A percentile compares a stretch with the other conserved stretches of the same genome.
phyloP scores from a whole-genome alignment of 35 echinoderm and acorn worm genomes.

The Ophiothrix spiculata region DNA sequence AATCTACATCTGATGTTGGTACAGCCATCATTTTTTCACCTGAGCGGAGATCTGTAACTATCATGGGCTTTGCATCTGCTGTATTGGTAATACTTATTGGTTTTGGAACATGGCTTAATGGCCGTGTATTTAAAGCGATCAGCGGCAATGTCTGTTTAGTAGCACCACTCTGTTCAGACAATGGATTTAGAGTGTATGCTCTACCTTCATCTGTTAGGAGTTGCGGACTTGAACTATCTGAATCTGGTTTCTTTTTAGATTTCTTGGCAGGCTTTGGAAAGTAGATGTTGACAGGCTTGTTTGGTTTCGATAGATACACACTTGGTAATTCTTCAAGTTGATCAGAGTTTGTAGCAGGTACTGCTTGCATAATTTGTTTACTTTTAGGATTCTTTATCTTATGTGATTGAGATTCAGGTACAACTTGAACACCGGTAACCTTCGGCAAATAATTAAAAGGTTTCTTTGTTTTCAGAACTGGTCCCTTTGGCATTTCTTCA shows the following conservation, averaged over 20 bases:
- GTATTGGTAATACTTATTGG: background rate
- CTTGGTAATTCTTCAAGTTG: constrained; percentile 5
- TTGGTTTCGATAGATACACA: constrained; percentile 2
- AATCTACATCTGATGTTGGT: background rate
- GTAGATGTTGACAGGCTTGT: constrained; percentile 33
- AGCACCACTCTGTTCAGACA: background rate
- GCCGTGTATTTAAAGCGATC: background rate
- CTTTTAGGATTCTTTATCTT: constrained; percentile 40
- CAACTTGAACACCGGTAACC: background rate
- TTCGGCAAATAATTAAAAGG: background rate
- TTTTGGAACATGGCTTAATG: background rate
- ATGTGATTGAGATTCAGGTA: constrained; percentile 6
- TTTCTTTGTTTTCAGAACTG: background rate
- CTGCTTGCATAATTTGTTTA: constrained; percentile 38
- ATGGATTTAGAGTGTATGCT: constrained; percentile 51
- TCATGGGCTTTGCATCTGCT: background rate
- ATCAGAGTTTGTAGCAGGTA: constrained; percentile 31
- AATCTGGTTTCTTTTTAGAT: background rate
- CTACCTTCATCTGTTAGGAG: constrained; percentile 55
- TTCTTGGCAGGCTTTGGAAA: constrained; percentile 21
- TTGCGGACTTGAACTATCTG: background rate
- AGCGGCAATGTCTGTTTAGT: background rate
- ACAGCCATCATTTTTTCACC: constrained; percentile 15
- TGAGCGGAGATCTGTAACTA: constrained; percentile 23
- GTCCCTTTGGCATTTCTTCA: background rate